A percentile compares a stretch with the other conserved stretches of the same genome.
phyloP scores from a whole-genome alignment of 1,140 invertebrate genomes.

The Listronotus bonariensis region DNA sequence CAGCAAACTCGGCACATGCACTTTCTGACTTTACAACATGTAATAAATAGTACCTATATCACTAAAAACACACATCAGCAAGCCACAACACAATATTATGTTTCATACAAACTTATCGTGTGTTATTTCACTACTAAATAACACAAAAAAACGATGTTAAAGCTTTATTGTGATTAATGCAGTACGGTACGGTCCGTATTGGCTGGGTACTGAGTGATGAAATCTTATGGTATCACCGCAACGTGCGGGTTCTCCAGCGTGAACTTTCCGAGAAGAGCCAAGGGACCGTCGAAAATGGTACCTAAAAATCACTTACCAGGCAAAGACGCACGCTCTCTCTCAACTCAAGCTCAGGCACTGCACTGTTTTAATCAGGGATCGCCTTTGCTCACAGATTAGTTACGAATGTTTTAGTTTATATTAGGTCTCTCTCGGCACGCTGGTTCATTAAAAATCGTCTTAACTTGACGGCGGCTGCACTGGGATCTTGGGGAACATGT shows the following conservation, averaged over 20 bases:
- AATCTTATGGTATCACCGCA: not conserved
- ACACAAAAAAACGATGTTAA: conserved; percentile 4
- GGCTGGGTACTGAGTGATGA: not conserved
- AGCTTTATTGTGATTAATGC: conserved; percentile 2
- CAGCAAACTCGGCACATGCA: conserved; percentile 23
- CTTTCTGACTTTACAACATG: conserved; percentile 9
- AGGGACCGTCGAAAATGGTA: conserved; percentile 15
- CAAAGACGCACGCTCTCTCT: conserved; percentile 9
- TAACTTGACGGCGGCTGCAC: conserved; percentile 2
- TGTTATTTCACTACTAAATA: not conserved
- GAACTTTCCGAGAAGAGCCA: conserved; percentile 5
- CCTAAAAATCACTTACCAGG: conserved; percentile 23
- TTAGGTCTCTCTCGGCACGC: conserved; percentile 19
- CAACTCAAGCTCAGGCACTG: conserved; percentile 6
- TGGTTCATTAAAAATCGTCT: conserved; percentile 7
- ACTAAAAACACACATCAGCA: conserved; percentile 1
- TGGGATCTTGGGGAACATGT: conserved; percentile 17
- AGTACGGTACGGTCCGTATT: conserved; percentile 1
- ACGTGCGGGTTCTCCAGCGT: not conserved
- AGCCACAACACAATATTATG: not conserved
- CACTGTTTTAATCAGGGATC: not conserved
- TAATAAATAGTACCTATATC: not conserved
- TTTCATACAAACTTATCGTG: not conserved
- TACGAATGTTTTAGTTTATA: conserved; percentile 26
- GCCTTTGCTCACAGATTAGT: conserved; percentile 17